Evolutionary conservation across 1,140 invertebrate species (phyloP), one percentile per base, ranked within the genome.

Genomic region (Pemphigus obesinymphae): DNA sequence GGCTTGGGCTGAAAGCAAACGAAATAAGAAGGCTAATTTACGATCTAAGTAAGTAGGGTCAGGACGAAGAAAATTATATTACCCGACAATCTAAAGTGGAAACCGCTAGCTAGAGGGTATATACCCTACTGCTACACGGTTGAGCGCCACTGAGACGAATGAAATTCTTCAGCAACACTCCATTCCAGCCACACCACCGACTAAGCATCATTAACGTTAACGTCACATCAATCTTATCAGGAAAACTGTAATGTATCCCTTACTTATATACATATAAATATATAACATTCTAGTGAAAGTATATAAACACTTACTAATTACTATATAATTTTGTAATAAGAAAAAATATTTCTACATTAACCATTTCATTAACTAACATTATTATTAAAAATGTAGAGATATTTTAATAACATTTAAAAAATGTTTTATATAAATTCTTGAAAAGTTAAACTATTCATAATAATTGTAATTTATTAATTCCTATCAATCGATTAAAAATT

Each of bases 151-250:
- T 17, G 76, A 58, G 55, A 80, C 53, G 55, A 40, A 80, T 80
- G 55, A 80, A 40, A 61, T 61, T 63, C 76, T 26, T 80, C 50
- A 20, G 76, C 37, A 63, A 45, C 76, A 80, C 31, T 80, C 55
- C 55, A 23, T 37, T 23, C 20, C 50, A 23, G 31, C 20, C 50
- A 50, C 73, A n/a, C 73, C 73, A 58, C 50, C 31, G 15, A 53
- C 48, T n/a, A 37, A 76, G 50, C 73, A 15, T 58, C 73, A 40
- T 78, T 78, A 78, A 40, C 53, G 48, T 78, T 78, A 58, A 58
- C 73, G 31, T 55, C 73, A 26, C 73, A 58, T 78, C 50, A 58
- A 58, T 78, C 50, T 40, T 55, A 26, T 40, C 31, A 23, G 53
- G n/a, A 53, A 40, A 37, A 58, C 50, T n/a, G n/a, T 26, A 29